Percentiles rank a stretch among this genome's conserved stretches.
Evolutionary conservation across 2,113 vertebrate genomes (phyloP).

Genomic region (Puntigrus tetrazona): DNA sequence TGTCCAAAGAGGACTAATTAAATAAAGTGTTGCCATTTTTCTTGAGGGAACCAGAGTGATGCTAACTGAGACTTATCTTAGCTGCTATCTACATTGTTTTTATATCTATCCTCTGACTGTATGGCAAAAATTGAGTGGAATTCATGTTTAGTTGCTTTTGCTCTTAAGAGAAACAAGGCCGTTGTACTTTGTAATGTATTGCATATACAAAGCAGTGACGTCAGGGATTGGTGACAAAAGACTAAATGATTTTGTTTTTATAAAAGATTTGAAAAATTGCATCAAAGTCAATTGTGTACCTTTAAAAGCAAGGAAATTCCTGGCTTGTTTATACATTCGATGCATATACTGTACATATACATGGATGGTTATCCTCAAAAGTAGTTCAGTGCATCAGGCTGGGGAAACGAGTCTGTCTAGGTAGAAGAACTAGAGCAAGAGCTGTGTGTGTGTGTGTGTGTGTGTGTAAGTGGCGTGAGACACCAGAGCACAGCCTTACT

Average conservation of each 20-base stretch:
- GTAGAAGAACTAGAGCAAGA: slow-evolving; percentile 29
- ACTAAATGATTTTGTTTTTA: neutral
- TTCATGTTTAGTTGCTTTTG: neutral
- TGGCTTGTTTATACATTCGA: neutral
- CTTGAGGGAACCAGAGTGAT: neutral
- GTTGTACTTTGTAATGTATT: neutral
- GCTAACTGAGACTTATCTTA: neutral
- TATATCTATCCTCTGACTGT: neutral
- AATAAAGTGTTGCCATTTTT: too few relatives aligned
- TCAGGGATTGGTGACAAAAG: neutral
- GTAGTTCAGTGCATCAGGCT: slow-evolving; percentile 40
- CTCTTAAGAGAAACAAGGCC: neutral
- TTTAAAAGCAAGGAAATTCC: neutral
- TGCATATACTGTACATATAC: slow-evolving; percentile 49
- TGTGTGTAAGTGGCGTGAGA: slow-evolving; percentile 42
- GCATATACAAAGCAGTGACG: neutral
- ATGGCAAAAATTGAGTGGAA: neutral
- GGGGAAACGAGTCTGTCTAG: slow-evolving; percentile 37
- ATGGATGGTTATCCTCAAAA: slow-evolving; percentile 31
- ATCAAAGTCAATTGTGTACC: neutral
- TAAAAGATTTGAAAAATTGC: neutral
- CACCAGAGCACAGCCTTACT: slow-evolving; percentile 56
- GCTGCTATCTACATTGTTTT: neutral
- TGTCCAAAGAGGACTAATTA: too few relatives aligned
- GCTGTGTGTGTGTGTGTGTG: neutral